These are phyloP conservation scores for Halcyon badia DNA, from an alignment of 2,797 vertebrate genomes.

Conservation along the genomic window DNA sequence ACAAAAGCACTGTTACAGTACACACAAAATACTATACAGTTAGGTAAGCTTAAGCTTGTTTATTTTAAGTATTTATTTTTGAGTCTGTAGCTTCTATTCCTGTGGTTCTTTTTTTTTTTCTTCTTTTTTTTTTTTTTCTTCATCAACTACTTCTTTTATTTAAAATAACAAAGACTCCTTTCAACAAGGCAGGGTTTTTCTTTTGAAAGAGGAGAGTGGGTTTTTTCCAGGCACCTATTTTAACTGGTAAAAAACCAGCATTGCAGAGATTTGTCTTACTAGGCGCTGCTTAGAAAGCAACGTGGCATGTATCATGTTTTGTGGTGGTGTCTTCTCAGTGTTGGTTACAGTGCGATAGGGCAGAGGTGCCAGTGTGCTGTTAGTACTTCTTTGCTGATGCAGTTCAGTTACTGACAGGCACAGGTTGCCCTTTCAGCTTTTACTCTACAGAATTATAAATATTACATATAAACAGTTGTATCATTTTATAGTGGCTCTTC, in stretches of 20 bases:
- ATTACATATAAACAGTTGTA: background rate
- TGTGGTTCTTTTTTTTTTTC: background rate
- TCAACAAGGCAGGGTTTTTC: background rate
- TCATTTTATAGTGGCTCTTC: background rate
- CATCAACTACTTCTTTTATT: background rate
- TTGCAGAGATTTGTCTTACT: background rate
- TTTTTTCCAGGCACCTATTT: background rate
- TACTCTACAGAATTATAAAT: background rate
- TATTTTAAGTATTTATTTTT: background rate
- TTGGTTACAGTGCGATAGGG: background rate
- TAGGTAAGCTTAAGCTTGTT: background rate
- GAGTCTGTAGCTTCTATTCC: background rate
- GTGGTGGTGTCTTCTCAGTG: background rate
- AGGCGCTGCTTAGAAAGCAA: background rate
- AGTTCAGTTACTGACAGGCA: background rate
- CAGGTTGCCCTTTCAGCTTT: background rate
- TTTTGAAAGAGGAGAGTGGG: background rate
- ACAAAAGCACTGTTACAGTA: background rate
- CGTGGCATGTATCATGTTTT: background rate
- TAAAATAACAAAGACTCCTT: background rate
- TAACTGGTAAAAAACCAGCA: background rate
- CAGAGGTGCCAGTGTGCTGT: background rate
- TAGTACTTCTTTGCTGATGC: background rate
- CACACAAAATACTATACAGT: background rate
- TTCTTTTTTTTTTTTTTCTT: background rate